phyloP scores from a whole-genome alignment of 2,797 vertebrate species.

The Neopelma chrysocephalum region DNA sequence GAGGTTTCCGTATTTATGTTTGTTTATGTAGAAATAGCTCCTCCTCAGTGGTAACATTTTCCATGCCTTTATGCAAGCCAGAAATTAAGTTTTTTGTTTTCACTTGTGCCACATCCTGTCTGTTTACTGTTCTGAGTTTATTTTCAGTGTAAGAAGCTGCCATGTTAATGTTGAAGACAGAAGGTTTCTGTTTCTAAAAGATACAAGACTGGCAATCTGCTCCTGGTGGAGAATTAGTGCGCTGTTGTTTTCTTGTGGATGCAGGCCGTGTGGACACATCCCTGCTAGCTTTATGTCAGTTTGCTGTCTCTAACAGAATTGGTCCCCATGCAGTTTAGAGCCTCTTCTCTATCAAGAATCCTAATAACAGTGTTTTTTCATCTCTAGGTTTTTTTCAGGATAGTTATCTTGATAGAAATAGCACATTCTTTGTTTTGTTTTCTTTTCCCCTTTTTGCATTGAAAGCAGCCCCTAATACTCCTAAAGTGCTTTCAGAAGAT shows the following conservation, averaged over 20 bases:
- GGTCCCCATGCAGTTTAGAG: background rate
- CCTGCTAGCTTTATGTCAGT: rapidly evolving
- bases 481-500: background rate
- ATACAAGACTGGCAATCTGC: background rate
- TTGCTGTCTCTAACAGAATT: background rate
- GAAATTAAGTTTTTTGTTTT: background rate
- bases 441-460: background rate
- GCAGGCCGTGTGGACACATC: background rate
- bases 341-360: background rate
- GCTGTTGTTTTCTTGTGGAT: background rate
- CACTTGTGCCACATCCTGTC: background rate
- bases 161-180: background rate
- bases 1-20: background rate
- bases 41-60: background rate
- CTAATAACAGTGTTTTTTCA: background rate
- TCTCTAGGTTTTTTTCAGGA: background rate
- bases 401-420: background rate
- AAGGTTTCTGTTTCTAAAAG: background rate
- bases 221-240: background rate
- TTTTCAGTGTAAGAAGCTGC: background rate
- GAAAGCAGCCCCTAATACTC: background rate
- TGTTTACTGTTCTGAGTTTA: slow-evolving; percentile 10
- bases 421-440: background rate
- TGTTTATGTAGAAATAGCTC: background rate
- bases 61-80: background rate